Conservation (phyloP, 2,113 vertebrate species). For the Herpetotheres cachinnans region DNA sequence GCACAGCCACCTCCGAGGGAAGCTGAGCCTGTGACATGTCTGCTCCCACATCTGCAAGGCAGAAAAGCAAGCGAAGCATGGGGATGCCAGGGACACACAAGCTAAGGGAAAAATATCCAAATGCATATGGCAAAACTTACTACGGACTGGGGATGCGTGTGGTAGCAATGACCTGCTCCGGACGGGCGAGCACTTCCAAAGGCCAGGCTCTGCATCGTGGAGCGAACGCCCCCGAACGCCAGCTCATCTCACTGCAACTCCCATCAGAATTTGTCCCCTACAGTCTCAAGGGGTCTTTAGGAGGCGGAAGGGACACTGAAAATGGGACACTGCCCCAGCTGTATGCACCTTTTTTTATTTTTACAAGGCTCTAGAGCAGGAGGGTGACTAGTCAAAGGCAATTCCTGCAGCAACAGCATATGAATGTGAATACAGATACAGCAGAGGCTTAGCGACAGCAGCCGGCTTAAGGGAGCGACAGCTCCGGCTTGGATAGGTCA, state of each 20-base stretch:
- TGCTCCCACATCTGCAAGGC: background rate
- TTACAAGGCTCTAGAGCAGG: background rate
- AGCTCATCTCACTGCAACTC: background rate
- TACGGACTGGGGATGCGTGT: accelerated
- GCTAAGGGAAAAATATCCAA: background rate
- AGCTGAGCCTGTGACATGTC: background rate
- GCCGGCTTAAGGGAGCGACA: background rate
- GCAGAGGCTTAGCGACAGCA: background rate
- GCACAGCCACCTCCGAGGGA: background rate
- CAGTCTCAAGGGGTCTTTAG: background rate
- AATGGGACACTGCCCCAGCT: background rate
- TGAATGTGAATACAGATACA: background rate
- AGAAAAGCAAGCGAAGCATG: background rate
- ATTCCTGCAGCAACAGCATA: background rate
- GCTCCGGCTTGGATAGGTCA: accelerated
- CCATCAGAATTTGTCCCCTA: background rate
- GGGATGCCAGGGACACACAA: background rate
- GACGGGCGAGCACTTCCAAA: accelerated
- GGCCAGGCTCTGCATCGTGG: background rate
- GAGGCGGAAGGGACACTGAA: background rate
- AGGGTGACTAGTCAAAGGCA: background rate
- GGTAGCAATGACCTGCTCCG: accelerated
- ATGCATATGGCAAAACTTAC: background rate
- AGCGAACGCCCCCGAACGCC: accelerated
- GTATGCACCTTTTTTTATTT: background rate